Evolutionary conservation across 2,888 invertebrate species (phyloP), one percentile per base, ranked within the genome.

Genomic region (Heliothis peltigera): DNA sequence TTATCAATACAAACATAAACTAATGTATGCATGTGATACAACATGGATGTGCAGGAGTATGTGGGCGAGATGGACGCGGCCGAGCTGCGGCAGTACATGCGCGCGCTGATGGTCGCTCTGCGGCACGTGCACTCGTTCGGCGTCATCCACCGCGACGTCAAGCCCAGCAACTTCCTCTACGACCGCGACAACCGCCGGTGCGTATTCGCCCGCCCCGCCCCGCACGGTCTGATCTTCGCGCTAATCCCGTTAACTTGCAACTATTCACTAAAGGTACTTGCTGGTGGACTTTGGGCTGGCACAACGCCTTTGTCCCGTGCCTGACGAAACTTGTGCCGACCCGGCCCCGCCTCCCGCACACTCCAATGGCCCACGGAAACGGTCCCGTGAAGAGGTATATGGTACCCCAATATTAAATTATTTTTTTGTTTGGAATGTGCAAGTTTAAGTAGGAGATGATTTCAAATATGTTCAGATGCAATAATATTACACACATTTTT

Each of bases 241-340:
- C 39, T 32, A 21, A 3, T 32, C 5, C n/a, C n/a, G n/a, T n/a
- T n/a, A n/a, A n/a, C n/a, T n/a, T n/a, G n/a, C n/a, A 6, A 2
- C 44, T 17, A 46, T 28, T 10, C 17, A 6, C 12, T 17, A 1
- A 81, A 97, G 97, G 83, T 97, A 97, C 91, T 94, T 98, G 56
- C 91, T 98, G 70, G 98, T 98, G 15, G 98, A 98, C 91, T 98
- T 98, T 95, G 98, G 98, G 0, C 94, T 98, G 71, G 98, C 98
- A 21, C 98, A 98, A 90, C 95, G 96, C 49, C 92, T 95, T 46
- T 79, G 84, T 51, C 74, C 86, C 15, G 77, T 84, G 60, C 77
- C 83, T 0, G 81, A 72, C 43, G 77, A 68, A 1, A 44, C 68
- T 25, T 39, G 75, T 17, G 48, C 60, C 67, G 72, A 39, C 52